phyloP scores from a whole-genome alignment of 2,888 invertebrate genomes.

The Sinohyriopsis cumingii region DNA sequence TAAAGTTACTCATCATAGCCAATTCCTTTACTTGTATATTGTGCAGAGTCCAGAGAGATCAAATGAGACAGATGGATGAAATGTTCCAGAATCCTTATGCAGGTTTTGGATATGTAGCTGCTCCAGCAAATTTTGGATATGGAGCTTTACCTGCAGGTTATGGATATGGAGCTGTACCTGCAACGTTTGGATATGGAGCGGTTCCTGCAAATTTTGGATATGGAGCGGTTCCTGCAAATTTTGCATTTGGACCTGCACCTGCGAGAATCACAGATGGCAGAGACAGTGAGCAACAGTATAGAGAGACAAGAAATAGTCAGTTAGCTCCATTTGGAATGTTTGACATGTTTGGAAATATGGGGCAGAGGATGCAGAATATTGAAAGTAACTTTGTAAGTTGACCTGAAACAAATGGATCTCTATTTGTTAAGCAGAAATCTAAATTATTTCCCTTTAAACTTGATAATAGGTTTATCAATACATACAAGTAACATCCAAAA shows the following conservation, averaged over 20 bases:
- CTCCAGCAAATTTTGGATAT: constrained; percentile 15
- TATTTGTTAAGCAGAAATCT: not conserved
- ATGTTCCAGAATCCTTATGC: constrained; percentile 50
- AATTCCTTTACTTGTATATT: not conserved
- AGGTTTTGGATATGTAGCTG: constrained; percentile 17
- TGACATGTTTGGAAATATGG: constrained; percentile 61
- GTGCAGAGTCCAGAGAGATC: constrained; percentile 47
- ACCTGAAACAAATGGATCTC: not conserved
- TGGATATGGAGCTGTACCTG: constrained; percentile 20
- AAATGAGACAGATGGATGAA: constrained; percentile 51
- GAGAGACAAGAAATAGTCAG: constrained; percentile 15
- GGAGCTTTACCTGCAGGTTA: constrained; percentile 21
- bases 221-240: too few species aligned
- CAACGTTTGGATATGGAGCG: constrained; percentile 19
- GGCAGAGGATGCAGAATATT: constrained; percentile 60
- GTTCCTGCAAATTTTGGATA: not conserved
- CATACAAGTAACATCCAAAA: too few species aligned
- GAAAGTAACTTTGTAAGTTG: constrained; percentile 59
- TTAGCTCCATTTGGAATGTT: constrained; percentile 37
- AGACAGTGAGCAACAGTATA: constrained; percentile 7
- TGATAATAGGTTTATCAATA: too few species aligned
- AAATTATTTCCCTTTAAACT: too few species aligned
- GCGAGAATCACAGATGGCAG: constrained; percentile 10
- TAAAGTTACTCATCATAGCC: too few species aligned
- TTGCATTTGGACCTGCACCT: constrained; percentile 14